A percentile compares a stretch with the other conserved stretches of the same genome.
Evolutionary conservation across 2,797 vertebrate genomes (phyloP).

Genomic region (Eulemur rubriventer): DNA sequence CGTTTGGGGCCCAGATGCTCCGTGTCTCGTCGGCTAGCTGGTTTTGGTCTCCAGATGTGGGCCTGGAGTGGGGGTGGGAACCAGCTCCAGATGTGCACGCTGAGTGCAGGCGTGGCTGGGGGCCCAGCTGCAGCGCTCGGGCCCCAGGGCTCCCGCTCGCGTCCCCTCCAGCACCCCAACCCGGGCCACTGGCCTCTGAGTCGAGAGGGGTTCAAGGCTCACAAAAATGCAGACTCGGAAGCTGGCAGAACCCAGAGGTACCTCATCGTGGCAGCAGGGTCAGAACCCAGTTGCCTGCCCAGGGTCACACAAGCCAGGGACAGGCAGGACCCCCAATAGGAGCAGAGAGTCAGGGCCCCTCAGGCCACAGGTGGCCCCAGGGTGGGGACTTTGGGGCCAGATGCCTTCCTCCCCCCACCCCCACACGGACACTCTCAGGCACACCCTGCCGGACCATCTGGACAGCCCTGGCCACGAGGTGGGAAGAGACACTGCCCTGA

Average conservation of each 20-base stretch:
- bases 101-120: neutral
- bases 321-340: neutral
- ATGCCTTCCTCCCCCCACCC: neutral
- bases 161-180: neutral
- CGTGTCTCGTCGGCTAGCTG: neutral
- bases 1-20: conserved; percentile 72
- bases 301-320: neutral
- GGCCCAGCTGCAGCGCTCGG: neutral
- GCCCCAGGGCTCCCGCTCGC: fast-evolving
- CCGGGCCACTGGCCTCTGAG: neutral
- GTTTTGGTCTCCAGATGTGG: conserved; percentile 76
- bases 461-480: too few relatives aligned
- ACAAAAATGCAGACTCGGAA: neutral
- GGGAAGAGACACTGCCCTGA: neutral
- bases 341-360: neutral
- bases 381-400: fast-evolving
- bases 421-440: neutral
- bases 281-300: neutral
- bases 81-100: conserved; percentile 42
- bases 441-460: neutral
- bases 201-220: neutral
- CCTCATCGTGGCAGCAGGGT: neutral
- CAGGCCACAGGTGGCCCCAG: neutral
- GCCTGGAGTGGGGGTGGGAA: neutral
- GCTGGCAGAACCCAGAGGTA: neutral